Conservation (phyloP, 2,113 vertebrate genomes). For the Felis catus region F.catus_Fca126_mat1.0 CM031425.1:33294501-33295000, state of each 20-base stretch:
- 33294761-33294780: background rate
- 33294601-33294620: background rate
- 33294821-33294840: background rate
- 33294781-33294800: background rate
- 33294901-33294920: too few relatives aligned
- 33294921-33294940: background rate
- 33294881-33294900: background rate
- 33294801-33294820: background rate
- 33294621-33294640: background rate
- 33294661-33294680: background rate
- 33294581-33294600: background rate
- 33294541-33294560: background rate
- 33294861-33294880: rapidly evolving
- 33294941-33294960: background rate
- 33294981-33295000: background rate
- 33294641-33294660: background rate
- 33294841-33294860: background rate
- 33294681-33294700: background rate
- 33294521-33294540: too few relatives aligned
- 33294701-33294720: background rate
- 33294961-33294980: background rate
- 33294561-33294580: background rate
- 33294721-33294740: background rate
- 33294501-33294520: too few relatives aligned
- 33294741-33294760: background rate